Evolutionary conservation across 2,888 invertebrate species (phyloP), one percentile per base, ranked within the genome.

Genomic region (Chrysolina americana): DNA sequence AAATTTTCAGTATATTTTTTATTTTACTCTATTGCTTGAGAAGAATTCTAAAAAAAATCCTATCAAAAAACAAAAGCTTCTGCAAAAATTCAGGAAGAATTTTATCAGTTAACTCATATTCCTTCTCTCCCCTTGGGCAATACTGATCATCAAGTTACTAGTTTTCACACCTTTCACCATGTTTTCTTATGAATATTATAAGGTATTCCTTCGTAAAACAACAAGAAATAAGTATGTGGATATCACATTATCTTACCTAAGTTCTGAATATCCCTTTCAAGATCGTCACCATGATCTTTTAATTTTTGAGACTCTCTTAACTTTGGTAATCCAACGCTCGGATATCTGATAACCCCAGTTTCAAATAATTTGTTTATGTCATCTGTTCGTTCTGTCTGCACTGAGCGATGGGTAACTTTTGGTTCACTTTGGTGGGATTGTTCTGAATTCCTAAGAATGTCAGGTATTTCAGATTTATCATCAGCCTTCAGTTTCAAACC

Each of bases 311-410:
- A 47, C 59, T 41, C 50, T 36, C 69, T 70, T 56, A 59, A 59
- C 41, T 71, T 76, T 75, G 71, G 53, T 41, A 81, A 65, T 11
- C 79, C 78, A 6, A 82, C 80, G 73, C 85, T 86, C 28, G 87
- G 85, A 78, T 86, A 87, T 73, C 86, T 87, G 41, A 87, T 86
- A 47, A 83, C 82, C 4, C 86, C 88, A 64, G 81, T 86, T 65
- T 86, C 85, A 74, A 86, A 88, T 64, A 87, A 78, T 71, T 82
- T 84, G 17, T 74, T 73, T 19, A 86, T 69, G 77, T 86, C 85
- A 66, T 86, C 87, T 17, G 81, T 80, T 36, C 82, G 74, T 76
- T 87, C 88, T 5, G 88, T 88, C 79, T 88, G 87, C 72, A 87
- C 85, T n/a, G 84, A 84, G 15, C 86, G 76, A 72, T 86, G 81